Conservation (phyloP, 2,113 vertebrate genomes). For the Sula dactylatra region DNA sequence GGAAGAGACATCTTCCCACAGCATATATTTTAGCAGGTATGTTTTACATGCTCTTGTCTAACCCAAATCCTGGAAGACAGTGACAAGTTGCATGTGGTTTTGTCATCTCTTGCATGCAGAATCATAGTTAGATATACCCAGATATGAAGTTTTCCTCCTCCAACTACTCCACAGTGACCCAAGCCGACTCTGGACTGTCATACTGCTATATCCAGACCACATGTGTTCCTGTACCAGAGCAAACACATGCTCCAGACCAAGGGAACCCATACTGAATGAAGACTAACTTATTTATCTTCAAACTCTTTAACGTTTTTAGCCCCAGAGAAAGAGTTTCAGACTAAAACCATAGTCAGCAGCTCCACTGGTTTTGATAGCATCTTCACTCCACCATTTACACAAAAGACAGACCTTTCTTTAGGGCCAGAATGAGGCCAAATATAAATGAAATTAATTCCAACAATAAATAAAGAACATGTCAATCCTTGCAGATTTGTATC, state of each 20-base stretch:
- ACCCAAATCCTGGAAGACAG: background rate
- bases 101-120: background rate
- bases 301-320: background rate
- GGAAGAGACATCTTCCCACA: background rate
- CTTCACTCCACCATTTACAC: background rate
- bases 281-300: background rate
- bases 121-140: background rate
- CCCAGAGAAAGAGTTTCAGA: background rate
- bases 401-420: background rate
- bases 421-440: background rate
- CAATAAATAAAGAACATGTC: background rate
- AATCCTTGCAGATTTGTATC: background rate
- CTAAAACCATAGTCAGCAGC: background rate
- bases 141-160: background rate
- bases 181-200: background rate
- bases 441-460: background rate
- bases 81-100: background rate
- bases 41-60: background rate
- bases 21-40: background rate
- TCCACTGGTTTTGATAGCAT: background rate
- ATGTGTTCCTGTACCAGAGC: background rate
- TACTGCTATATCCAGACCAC: background rate
- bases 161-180: background rate
- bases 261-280: background rate
- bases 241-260: background rate